These are phyloP conservation scores for Chaunax sp. DNA, from an alignment of 2,797 vertebrate genomes.

Conservation along the genomic window DNA sequence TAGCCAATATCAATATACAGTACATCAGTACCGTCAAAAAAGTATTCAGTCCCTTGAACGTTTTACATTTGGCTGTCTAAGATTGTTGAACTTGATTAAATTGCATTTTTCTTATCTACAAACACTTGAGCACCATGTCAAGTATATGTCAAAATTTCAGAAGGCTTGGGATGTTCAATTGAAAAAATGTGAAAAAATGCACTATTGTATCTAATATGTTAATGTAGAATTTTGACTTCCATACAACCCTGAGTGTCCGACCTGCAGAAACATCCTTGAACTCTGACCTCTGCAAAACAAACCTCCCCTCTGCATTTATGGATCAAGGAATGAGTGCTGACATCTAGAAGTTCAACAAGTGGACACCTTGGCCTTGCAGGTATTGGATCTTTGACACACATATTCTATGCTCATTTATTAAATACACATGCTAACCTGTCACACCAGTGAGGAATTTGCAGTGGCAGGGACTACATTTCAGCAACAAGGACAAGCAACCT, in stretches of 20 bases:
- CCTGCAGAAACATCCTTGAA: conserved; percentile 36
- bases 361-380: conserved; percentile 29
- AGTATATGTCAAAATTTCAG: conserved; percentile 45
- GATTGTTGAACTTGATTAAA: conserved; percentile 61
- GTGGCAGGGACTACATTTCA: conserved; percentile 44
- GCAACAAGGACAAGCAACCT: conserved; percentile 45
- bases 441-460: conserved; percentile 17
- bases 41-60: conserved; percentile 58
- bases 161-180: conserved; percentile 16
- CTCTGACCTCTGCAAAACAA: conserved; percentile 11
- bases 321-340: conserved; percentile 5
- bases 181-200: conserved; percentile 33
- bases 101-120: conserved; percentile 45
- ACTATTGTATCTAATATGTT: conserved; percentile 24
- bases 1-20: conserved; percentile 77
- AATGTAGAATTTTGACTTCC: conserved; percentile 33
- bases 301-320: too few relatives aligned
- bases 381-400: conserved; percentile 26
- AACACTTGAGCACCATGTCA: conserved; percentile 55
- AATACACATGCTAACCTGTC: conserved; percentile 37
- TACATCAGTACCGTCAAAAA: conserved; percentile 71
- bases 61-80: conserved; percentile 68
- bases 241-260: conserved; percentile 46
- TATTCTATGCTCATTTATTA: conserved; percentile 6
- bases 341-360: conserved; percentile 39